phyloP scores from a whole-genome alignment of 2,888 invertebrate genomes.

The Diabrotica balteata region DNA sequence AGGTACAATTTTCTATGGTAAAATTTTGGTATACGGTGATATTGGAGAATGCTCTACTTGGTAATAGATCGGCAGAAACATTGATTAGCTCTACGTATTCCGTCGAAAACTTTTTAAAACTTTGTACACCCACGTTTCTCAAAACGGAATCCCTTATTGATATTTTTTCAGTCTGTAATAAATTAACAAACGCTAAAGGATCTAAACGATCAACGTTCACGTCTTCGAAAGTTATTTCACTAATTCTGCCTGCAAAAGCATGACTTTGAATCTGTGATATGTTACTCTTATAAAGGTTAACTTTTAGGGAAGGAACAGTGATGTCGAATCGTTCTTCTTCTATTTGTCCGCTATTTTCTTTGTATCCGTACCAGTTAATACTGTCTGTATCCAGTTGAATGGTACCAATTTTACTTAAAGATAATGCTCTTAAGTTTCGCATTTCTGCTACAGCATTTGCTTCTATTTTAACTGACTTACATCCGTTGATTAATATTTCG shows the following conservation, averaged over 20 bases:
- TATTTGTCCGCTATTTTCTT: constrained; percentile 41
- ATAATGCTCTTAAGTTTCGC: constrained; percentile 68
- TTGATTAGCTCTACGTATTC: constrained; percentile 71
- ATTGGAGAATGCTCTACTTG: constrained; percentile 77
- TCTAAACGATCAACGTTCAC: constrained; percentile 69
- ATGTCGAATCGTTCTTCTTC: constrained; percentile 50
- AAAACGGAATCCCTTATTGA: constrained; percentile 69
- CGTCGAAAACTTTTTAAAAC: constrained; percentile 81
- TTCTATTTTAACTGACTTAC: constrained; percentile 68
- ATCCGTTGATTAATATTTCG: constrained; percentile 70
- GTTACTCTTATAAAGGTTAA: constrained; percentile 59
- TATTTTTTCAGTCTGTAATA: constrained; percentile 65
- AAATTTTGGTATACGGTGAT: constrained; percentile 73
- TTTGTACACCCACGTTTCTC: constrained; percentile 70
- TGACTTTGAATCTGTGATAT: constrained; percentile 62
- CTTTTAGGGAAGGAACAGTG: constrained; percentile 54
- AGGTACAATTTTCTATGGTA: constrained; percentile 70
- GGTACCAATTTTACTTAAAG: constrained; percentile 68
- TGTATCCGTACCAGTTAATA: constrained; percentile 64
- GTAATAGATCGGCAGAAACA: constrained; percentile 67
- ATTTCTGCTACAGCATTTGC: constrained; percentile 68
- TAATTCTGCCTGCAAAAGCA: constrained; percentile 76
- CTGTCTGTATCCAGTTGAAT: constrained; percentile 70
- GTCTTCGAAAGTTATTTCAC: constrained; percentile 70
- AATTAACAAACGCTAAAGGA: constrained; percentile 79